Evolutionary conservation across 2,113 vertebrate genomes (phyloP).

Genomic region (Elephas maximus): DNA sequence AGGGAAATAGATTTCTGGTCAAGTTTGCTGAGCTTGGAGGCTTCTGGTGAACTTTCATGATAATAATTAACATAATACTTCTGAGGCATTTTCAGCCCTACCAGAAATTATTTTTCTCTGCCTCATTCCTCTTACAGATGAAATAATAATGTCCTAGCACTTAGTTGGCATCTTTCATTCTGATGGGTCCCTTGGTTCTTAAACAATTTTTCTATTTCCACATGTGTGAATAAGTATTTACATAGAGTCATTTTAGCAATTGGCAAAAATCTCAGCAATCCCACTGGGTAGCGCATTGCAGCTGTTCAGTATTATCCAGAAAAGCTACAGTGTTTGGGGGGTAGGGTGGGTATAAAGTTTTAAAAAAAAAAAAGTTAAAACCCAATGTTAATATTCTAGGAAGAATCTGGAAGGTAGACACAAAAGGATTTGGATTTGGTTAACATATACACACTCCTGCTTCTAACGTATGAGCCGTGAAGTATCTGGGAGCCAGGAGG

Average conservation of each 20-base stretch:
- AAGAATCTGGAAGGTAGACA: slow-evolving; percentile 53
- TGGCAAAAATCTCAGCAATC: slow-evolving; percentile 79
- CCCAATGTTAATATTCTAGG: slow-evolving; percentile 30
- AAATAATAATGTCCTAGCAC: slow-evolving; percentile 82
- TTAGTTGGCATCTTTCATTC: slow-evolving; percentile 75
- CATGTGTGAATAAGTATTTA: slow-evolving; percentile 79
- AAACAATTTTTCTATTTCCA: slow-evolving; percentile 80
- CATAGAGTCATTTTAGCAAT: slow-evolving; percentile 75
- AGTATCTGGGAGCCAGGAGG: slow-evolving; percentile 31
- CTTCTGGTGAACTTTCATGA: slow-evolving; percentile 72
- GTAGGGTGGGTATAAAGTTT: background rate
- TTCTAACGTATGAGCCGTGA: slow-evolving; percentile 36
- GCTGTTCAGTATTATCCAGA: slow-evolving; percentile 77
- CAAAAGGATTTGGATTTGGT: slow-evolving; percentile 16
- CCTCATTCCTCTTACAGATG: slow-evolving; percentile 70
- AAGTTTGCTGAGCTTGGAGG: slow-evolving; percentile 71
- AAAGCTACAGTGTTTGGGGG: slow-evolving; percentile 10
- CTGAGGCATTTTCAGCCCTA: slow-evolving; percentile 66
- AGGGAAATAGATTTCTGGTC: slow-evolving; percentile 73
- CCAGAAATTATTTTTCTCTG: slow-evolving; percentile 79
- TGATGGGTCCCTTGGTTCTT: slow-evolving; percentile 77
- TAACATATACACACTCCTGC: background rate
- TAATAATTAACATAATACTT: slow-evolving; percentile 75
- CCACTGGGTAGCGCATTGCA: slow-evolving; percentile 67
- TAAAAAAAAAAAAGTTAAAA: slow-evolving; percentile 30